phyloP scores from a whole-genome alignment of 2,888 invertebrate genomes.

The Piscicola geometra region DNA sequence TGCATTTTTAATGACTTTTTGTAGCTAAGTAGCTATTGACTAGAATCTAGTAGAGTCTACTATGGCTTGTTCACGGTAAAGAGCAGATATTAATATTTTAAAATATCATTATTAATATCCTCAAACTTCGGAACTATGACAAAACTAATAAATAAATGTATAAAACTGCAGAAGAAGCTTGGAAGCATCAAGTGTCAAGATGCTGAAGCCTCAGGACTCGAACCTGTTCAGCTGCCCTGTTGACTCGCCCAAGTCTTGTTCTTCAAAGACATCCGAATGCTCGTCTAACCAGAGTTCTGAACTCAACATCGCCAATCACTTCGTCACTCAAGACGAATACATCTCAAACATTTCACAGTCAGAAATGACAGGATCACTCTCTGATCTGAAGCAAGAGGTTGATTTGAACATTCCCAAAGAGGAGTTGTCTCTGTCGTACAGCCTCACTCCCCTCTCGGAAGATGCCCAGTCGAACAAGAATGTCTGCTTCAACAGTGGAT shows the following conservation, averaged over 20 bases:
- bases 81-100: too few relatives aligned
- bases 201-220: too few relatives aligned
- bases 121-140: too few relatives aligned
- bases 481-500: background rate
- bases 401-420: background rate
- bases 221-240: background rate
- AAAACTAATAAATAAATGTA: too few relatives aligned
- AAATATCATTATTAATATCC: too few relatives aligned
- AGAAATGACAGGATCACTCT: background rate
- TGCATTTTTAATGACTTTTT: too few relatives aligned
- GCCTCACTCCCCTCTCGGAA: slow-evolving; percentile 3
- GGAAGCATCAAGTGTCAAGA: too few relatives aligned
- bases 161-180: too few relatives aligned
- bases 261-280: slow-evolving; percentile 17
- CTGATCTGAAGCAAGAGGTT: background rate
- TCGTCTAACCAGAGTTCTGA: slow-evolving; percentile 15
- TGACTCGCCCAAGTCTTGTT: slow-evolving; percentile 14
- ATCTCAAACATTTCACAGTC: background rate
- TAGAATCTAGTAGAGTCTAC: too few relatives aligned
- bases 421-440: background rate
- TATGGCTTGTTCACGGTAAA: too few relatives aligned
- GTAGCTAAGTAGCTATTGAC: too few relatives aligned
- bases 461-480: background rate
- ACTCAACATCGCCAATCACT: slow-evolving; percentile 6
- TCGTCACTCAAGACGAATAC: background rate